A percentile compares a stretch with the other conserved stretches of the same genome.
Evolutionary conservation across 2,113 vertebrate genomes (phyloP).

Genomic region (Peromyscus californicus): DNA sequence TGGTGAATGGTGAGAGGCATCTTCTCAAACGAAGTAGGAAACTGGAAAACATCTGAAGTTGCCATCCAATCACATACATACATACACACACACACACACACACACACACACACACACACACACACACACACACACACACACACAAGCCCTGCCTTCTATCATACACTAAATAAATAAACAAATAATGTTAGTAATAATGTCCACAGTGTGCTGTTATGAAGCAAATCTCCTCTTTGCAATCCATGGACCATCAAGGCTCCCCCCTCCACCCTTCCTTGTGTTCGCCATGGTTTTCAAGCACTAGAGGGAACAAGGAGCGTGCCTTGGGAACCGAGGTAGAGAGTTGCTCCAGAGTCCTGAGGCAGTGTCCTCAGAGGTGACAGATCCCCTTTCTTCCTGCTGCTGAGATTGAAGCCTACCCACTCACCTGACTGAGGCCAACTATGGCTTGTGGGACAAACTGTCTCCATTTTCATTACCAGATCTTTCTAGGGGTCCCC

Average conservation of each 20-base stretch:
- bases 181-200: not conserved
- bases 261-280: not conserved
- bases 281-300: not conserved
- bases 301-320: not conserved
- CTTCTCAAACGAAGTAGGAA: not conserved
- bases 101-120: not conserved
- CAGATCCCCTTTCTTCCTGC: not conserved
- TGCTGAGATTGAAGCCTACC: not conserved
- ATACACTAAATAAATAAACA: not conserved
- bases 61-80: not conserved
- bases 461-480: not conserved
- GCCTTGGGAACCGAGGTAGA: not conserved
- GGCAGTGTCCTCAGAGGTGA: not conserved
- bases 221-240: not conserved
- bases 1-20: not conserved
- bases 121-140: not conserved
- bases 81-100: not conserved
- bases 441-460: not conserved
- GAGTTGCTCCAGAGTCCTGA: not conserved
- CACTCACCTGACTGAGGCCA: not conserved
- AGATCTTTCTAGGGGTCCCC: not conserved
- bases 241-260: not conserved
- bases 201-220: not conserved
- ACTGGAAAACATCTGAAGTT: not conserved
- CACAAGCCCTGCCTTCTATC: too few species aligned